Evolutionary conservation across 2,797 vertebrate species (phyloP).

Genomic region (Coregonus sp.): DNA sequence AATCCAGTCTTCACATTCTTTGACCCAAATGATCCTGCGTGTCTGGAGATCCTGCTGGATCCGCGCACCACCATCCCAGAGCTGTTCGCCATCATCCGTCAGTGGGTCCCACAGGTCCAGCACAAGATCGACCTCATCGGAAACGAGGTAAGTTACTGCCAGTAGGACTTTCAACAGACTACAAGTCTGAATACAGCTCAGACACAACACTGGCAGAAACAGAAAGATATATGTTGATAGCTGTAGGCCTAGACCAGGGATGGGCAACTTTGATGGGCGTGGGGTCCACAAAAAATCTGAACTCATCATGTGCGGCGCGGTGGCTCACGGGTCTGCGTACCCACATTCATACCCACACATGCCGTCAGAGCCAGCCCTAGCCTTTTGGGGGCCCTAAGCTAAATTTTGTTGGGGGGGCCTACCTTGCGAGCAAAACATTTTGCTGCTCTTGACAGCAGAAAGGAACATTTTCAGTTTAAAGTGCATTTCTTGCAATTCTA

Average conservation of each 20-base stretch:
- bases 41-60: slow-evolving; percentile 86
- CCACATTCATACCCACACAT: too few relatives aligned
- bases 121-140: slow-evolving; percentile 92
- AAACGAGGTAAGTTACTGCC: slow-evolving; percentile 77
- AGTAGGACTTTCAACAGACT: neutral
- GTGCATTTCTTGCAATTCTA: too few relatives aligned
- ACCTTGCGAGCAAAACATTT: too few relatives aligned
- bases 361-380: too few relatives aligned
- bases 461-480: too few relatives aligned
- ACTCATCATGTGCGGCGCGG: too few relatives aligned
- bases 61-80: slow-evolving; percentile 84
- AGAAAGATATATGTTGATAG: neutral
- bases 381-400: too few relatives aligned
- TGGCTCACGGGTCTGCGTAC: too few relatives aligned
- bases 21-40: slow-evolving; percentile 89
- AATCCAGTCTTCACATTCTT: slow-evolving; percentile 89
- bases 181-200: neutral
- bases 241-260: neutral
- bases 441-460: too few relatives aligned
- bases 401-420: too few relatives aligned
- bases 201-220: neutral
- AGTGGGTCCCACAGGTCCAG: slow-evolving; percentile 94
- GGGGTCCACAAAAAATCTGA: too few relatives aligned
- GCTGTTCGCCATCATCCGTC: slow-evolving; percentile 89
- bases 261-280: too few relatives aligned